Percentiles rank a stretch among this genome's conserved stretches.
Conservation (phyloP, 2,113 vertebrate genomes). For the Bufo bufo region DNA sequence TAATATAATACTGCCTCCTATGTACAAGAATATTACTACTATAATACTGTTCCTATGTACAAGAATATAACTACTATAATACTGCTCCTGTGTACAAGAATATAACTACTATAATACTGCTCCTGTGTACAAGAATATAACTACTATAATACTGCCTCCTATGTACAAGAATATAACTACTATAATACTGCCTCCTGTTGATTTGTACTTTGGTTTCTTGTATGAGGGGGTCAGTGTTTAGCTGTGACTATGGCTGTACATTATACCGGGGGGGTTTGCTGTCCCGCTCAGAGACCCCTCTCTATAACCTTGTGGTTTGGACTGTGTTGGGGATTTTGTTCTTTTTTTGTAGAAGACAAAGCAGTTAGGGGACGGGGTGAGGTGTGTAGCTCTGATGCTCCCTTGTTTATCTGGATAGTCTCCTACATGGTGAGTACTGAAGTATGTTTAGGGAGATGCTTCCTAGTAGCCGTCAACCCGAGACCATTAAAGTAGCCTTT, state of each 20-base stretch:
- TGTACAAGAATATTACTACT: too few relatives aligned
- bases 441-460: neutral
- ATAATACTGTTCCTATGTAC: too few relatives aligned
- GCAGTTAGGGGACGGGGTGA: neutral
- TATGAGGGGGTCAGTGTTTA: too few relatives aligned
- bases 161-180: too few relatives aligned
- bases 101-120: conserved; percentile 21
- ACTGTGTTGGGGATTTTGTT: neutral
- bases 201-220: too few relatives aligned
- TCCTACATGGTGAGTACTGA: neutral
- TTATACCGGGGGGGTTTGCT: too few relatives aligned
- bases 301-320: neutral
- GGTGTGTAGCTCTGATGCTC: neutral
- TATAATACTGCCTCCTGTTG: neutral
- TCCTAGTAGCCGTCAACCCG: too few relatives aligned
- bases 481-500: too few relatives aligned
- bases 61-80: too few relatives aligned
- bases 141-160: neutral
- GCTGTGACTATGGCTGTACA: too few relatives aligned
- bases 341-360: neutral
- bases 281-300: neutral
- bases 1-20: neutral
- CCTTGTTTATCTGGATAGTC: neutral
- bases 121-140: neutral
- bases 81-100: neutral